Conservation (phyloP, 37 sponge, comb jelly and placozoan genomes). For the Ephydatia muelleri region DNA sequence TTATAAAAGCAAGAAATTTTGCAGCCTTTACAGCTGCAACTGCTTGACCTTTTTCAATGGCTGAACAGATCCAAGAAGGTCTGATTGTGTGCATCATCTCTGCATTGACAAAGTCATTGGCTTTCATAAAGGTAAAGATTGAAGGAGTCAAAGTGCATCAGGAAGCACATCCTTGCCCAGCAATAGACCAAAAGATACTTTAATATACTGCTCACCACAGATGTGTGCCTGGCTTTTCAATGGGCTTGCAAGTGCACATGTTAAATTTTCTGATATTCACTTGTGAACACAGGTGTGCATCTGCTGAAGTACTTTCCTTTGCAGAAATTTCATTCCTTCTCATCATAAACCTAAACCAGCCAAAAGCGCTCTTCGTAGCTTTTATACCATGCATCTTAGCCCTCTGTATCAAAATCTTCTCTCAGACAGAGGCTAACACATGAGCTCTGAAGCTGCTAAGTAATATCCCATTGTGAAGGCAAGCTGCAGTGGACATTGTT, state of each 20-base stretch:
- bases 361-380: background rate
- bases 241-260: background rate
- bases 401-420: background rate
- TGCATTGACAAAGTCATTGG: background rate
- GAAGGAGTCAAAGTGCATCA: background rate
- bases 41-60: background rate
- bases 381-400: background rate
- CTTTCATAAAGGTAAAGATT: background rate
- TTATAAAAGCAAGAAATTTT: background rate
- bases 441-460: background rate
- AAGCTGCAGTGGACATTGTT: slow-evolving; percentile 29
- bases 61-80: background rate
- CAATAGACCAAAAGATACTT: background rate
- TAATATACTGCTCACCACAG: background rate
- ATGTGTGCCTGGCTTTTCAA: background rate
- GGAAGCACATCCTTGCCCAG: background rate
- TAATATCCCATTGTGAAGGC: slow-evolving; percentile 39
- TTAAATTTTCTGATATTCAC: background rate
- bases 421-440: background rate
- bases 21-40: background rate
- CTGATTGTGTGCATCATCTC: background rate
- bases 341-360: slow-evolving; percentile 44
- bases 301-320: background rate
- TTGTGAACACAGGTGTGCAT: background rate
- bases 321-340: background rate